Conservation (phyloP, 2,888 invertebrate genomes). For the Caradrina clavipalpis region DNA sequence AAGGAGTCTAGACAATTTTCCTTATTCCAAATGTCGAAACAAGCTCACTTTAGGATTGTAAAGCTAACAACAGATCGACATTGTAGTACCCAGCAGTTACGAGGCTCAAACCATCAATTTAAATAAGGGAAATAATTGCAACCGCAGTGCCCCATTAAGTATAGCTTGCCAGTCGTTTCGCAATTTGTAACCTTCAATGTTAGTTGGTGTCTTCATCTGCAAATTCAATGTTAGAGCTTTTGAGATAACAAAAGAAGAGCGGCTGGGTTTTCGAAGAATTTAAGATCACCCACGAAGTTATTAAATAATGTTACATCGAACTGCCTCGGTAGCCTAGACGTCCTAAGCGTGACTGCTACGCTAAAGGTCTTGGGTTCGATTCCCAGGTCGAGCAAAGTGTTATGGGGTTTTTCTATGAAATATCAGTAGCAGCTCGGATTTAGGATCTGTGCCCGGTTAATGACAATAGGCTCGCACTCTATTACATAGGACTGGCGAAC, state of each 20-base stretch:
- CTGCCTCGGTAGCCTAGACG: too few species aligned
- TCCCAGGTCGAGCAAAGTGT: too few species aligned
- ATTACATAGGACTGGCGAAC: too few species aligned
- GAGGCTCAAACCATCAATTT: conserved; percentile 65
- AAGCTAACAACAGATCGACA: conserved; percentile 40
- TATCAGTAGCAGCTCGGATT: too few species aligned
- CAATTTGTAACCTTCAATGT: conserved; percentile 44
- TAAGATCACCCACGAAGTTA: too few species aligned
- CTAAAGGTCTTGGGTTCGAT: too few species aligned
- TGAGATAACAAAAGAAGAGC: too few species aligned
- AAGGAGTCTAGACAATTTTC: conserved; percentile 31
- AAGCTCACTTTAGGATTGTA: conserved; percentile 29
- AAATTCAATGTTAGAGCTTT: not conserved
- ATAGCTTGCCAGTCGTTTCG: conserved; percentile 35
- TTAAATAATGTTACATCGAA: not conserved
- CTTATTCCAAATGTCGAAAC: conserved; percentile 44
- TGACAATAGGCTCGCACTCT: too few species aligned
- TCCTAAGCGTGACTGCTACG: too few species aligned
- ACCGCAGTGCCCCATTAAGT: conserved; percentile 51
- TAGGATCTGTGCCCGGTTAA: too few species aligned
- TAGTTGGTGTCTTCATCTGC: conserved; percentile 1
- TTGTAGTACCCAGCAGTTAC: conserved; percentile 69
- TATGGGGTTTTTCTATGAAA: too few species aligned
- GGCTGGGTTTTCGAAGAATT: too few species aligned
- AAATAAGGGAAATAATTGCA: conserved; percentile 58